These are phyloP conservation scores for Eospalax fontanierii DNA, from an alignment of 2,797 vertebrate genomes.

Conservation along the genomic window DNA sequence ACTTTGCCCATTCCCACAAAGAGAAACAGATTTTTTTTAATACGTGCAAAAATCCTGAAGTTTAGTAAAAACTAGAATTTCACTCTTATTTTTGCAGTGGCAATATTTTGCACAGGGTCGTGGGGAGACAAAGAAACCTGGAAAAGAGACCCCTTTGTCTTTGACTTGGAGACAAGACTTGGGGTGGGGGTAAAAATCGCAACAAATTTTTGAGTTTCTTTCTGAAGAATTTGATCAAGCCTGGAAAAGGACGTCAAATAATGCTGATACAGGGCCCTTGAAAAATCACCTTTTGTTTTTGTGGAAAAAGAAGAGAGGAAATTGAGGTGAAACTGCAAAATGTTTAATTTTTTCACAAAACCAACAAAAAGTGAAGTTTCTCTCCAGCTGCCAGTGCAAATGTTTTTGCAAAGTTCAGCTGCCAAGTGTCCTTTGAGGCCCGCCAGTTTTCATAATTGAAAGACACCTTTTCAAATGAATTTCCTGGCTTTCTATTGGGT, in stretches of 20 bases:
- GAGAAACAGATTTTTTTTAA: constrained; percentile 66
- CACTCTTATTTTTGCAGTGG: constrained; percentile 76
- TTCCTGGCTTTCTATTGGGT: constrained; percentile 77
- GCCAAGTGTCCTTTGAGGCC: constrained; percentile 74
- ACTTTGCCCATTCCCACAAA: constrained; percentile 61
- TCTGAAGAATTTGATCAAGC: constrained; percentile 54
- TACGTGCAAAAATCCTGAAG: constrained; percentile 63
- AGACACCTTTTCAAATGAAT: constrained; percentile 80
- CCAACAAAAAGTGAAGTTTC: constrained; percentile 71
- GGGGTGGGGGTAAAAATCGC: constrained; percentile 29
- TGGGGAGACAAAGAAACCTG: neutral
- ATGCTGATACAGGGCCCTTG: constrained; percentile 57
- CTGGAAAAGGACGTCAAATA: constrained; percentile 60
- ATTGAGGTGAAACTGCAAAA: constrained; percentile 76
- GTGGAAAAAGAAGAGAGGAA: constrained; percentile 73
- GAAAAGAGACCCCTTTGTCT: constrained; percentile 61
- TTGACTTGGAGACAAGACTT: neutral
- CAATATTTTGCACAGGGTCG: constrained; percentile 53
- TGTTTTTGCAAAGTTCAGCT: constrained; percentile 78
- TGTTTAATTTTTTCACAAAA: constrained; percentile 59
- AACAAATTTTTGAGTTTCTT: constrained; percentile 55
- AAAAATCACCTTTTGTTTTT: constrained; percentile 82
- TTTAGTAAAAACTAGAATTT: constrained; percentile 73
- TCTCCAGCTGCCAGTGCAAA: constrained; percentile 76
- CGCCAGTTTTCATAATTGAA: constrained; percentile 82